Evolutionary conservation across 2,888 invertebrate genomes (phyloP).

Genomic region (Cryptocephalus moraei): DNA sequence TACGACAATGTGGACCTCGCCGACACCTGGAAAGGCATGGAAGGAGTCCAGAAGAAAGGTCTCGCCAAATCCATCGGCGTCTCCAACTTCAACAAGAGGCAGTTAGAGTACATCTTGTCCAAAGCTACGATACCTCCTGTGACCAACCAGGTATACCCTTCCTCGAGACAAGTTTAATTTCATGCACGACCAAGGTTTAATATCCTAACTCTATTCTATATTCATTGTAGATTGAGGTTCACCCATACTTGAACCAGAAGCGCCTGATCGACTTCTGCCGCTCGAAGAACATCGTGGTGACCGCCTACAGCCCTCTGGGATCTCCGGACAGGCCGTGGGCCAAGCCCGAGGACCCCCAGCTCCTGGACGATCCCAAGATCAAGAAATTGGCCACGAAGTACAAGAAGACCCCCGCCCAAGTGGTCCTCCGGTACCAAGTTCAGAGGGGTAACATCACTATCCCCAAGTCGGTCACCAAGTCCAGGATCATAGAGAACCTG

Average conservation of each 20-base stretch:
- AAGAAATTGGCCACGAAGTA: constrained; percentile 51
- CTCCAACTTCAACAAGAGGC: constrained; percentile 66
- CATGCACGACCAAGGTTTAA: too few relatives aligned
- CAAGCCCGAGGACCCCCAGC: constrained; percentile 58
- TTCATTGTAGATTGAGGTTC: constrained; percentile 59
- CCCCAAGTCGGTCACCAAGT: constrained; percentile 70
- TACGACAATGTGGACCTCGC: constrained; percentile 55
- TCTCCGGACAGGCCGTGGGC: constrained; percentile 81
- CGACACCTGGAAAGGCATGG: constrained; percentile 62
- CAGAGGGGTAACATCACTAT: constrained; percentile 66
- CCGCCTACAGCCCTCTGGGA: constrained; percentile 78
- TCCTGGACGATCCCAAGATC: constrained; percentile 66
- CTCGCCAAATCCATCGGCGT: constrained; percentile 59
- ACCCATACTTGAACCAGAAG: constrained; percentile 67
- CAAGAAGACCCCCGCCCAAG: constrained; percentile 59
- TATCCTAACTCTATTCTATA: too few relatives aligned
- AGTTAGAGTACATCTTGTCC: constrained; percentile 51
- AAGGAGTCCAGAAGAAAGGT: constrained; percentile 50
- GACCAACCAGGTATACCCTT: constrained; percentile 44
- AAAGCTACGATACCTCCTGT: constrained; percentile 50
- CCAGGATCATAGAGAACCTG: constrained; percentile 57
- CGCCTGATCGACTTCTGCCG: constrained; percentile 61
- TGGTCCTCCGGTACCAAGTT: constrained; percentile 52
- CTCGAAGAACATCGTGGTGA: constrained; percentile 53
- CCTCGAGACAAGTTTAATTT: too few relatives aligned